Conservation (phyloP, 2,888 invertebrate genomes). For the Drosophila helvetica region DNA sequence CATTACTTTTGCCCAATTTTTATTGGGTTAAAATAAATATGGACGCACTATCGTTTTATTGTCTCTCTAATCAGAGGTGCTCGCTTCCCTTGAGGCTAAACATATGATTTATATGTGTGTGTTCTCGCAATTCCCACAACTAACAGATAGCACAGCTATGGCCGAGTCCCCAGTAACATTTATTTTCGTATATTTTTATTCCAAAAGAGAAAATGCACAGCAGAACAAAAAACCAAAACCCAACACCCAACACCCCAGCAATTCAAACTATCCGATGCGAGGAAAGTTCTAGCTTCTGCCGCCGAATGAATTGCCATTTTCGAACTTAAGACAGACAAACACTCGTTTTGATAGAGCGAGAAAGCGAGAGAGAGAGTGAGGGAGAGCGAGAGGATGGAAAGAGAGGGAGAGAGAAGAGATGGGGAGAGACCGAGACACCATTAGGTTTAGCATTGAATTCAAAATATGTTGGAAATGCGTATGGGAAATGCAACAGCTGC, state of each 20-base stretch:
- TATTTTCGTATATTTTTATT: constrained; percentile 39
- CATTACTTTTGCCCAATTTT: constrained; percentile 44
- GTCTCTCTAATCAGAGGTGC: constrained; percentile 3
- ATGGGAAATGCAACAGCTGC: constrained; percentile 75
- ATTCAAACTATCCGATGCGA: constrained; percentile 50
- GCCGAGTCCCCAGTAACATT: constrained; percentile 16
- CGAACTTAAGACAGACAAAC: constrained; percentile 38
- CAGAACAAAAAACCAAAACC: too few relatives aligned
- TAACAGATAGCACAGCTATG: constrained; percentile 19
- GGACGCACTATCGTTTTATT: constrained; percentile 18
- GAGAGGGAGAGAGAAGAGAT: background rate
- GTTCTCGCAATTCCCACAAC: background rate
- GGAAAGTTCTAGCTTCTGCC: constrained; percentile 35
- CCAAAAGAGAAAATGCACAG: background rate
- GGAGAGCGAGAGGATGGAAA: background rate
- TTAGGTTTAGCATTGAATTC: constrained; percentile 62
- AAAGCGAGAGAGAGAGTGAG: background rate
- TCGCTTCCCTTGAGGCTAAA: background rate
- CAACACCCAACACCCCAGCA: constrained; percentile 6
- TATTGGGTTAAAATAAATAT: constrained; percentile 18
- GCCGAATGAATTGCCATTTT: constrained; percentile 41
- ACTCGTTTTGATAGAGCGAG: background rate
- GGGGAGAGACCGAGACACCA: constrained; percentile 15
- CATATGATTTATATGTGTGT: constrained; percentile 3
- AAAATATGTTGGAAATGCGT: constrained; percentile 65